phyloP scores from a whole-genome alignment of 2,113 vertebrate species.

The Acrocephalus arundinaceus region DNA sequence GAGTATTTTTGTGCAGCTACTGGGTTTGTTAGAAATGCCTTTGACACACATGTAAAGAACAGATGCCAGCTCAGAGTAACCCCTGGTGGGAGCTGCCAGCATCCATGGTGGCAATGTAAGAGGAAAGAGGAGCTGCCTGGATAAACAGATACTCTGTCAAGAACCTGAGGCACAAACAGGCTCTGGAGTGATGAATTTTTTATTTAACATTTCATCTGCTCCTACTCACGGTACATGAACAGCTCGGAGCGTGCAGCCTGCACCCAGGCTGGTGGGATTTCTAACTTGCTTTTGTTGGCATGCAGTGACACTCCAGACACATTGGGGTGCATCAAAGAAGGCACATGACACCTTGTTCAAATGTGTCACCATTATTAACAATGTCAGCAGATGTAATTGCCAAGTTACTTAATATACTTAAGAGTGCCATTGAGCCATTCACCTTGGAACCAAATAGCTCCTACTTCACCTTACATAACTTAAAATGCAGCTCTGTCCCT shows the following conservation, averaged over 20 bases:
- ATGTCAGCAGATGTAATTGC: neutral
- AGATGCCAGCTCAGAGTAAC: neutral
- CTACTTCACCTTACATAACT: neutral
- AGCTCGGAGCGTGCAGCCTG: neutral
- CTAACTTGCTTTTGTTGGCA: neutral
- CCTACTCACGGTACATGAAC: neutral
- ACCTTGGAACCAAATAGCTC: neutral
- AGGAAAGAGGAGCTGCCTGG: conserved; percentile 7
- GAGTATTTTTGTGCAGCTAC: neutral
- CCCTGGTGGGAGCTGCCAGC: neutral
- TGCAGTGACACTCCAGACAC: neutral
- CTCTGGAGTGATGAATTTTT: conserved; percentile 33
- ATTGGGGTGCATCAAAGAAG: neutral
- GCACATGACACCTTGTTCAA: neutral
- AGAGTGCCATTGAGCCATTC: neutral
- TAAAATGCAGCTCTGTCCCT: neutral
- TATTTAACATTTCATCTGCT: conserved; percentile 45
- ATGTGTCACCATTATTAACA: neutral
- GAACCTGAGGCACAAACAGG: conserved; percentile 16
- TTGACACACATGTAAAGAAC: neutral
- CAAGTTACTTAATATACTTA: neutral
- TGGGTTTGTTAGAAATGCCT: neutral
- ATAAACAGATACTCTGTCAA: conserved; percentile 35
- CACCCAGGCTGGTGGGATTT: neutral
- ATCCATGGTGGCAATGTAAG: neutral